Conservation (phyloP, 2,797 vertebrate species). For the Spinus pinus region DNA sequence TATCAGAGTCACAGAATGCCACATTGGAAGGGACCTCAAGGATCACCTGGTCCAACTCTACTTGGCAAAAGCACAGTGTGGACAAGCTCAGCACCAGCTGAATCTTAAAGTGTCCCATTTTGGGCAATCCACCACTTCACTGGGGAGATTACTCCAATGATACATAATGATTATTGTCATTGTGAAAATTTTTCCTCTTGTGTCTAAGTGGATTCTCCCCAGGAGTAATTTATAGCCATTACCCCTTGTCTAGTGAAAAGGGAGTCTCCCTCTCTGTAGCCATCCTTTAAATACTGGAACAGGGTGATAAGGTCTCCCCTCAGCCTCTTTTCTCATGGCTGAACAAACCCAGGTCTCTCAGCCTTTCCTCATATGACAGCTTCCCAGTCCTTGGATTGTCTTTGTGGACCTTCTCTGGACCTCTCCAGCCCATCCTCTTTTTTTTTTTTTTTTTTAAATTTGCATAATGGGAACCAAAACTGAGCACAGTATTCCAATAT, state of each 20-base stretch:
- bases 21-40: neutral
- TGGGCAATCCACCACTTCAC: neutral
- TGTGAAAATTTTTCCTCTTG: neutral
- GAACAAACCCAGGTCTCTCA: neutral
- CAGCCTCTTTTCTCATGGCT: fast-evolving
- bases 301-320: neutral
- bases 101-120: neutral
- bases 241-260: neutral
- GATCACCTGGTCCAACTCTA: neutral
- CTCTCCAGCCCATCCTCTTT: neutral
- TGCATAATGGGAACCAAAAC: neutral
- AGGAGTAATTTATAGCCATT: neutral
- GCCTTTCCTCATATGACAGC: neutral
- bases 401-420: neutral
- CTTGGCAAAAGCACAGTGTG: neutral
- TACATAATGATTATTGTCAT: neutral
- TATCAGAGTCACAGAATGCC: neutral
- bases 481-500: neutral
- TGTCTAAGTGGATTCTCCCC: neutral
- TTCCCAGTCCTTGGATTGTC: neutral
- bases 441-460: neutral
- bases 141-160: neutral
- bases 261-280: neutral
- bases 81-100: neutral
- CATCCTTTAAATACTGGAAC: neutral